Conservation (phyloP, 1,140 invertebrate species). For the Zaprionus ornatus region DNA sequence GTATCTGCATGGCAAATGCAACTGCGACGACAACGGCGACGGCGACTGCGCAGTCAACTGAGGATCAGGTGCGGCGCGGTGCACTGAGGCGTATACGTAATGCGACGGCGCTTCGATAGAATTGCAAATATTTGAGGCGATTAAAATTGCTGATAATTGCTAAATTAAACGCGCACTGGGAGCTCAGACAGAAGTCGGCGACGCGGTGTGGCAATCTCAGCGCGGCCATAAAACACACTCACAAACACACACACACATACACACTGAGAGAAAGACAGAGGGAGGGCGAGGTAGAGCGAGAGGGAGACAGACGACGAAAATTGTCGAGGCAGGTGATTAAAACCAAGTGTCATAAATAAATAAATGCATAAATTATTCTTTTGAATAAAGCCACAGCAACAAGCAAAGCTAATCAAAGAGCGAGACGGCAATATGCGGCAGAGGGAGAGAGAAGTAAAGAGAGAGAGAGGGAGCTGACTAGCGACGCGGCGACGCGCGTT, state of each 20-base stretch:
- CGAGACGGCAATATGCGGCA: conserved; percentile 17
- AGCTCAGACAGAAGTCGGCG: conserved; percentile 41
- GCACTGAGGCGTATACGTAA: conserved; percentile 65
- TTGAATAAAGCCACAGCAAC: conserved; percentile 43
- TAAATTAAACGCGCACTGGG: conserved; percentile 77
- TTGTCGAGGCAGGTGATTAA: conserved; percentile 78
- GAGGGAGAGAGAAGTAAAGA: conserved; percentile 17
- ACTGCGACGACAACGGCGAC: not conserved
- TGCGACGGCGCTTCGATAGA: conserved; percentile 73
- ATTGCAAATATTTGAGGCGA: conserved; percentile 79
- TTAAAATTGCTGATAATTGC: conserved; percentile 79
- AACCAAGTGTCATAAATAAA: conserved; percentile 82
- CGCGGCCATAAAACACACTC: conserved; percentile 10
- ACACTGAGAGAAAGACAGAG: not conserved
- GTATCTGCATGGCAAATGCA: conserved; percentile 22
- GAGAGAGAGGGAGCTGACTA: conserved; percentile 39
- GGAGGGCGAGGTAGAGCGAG: not conserved
- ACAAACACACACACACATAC: conserved; percentile 22
- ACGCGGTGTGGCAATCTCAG: conserved; percentile 9
- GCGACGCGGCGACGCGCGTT: conserved; percentile 59
- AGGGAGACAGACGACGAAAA: conserved; percentile 28
- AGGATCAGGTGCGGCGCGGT: no score
- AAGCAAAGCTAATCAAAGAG: conserved; percentile 24
- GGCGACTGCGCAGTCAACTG: not conserved
- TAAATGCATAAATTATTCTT: conserved; percentile 83